Conservation (phyloP, 1,140 invertebrate genomes). For the Chlorops oryzae region DNA sequence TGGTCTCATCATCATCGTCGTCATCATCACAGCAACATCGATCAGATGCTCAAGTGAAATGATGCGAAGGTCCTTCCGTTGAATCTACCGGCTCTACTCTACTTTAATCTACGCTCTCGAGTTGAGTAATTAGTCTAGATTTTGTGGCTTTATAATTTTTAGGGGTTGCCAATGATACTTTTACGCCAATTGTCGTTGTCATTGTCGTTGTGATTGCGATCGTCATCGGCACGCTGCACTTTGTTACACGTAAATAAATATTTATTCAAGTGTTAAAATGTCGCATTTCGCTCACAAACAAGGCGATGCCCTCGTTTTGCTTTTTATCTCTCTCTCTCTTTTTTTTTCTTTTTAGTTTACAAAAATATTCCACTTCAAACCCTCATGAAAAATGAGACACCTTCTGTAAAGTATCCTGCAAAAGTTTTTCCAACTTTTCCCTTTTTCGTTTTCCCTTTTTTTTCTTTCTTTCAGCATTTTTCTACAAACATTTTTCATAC, state of each 20-base stretch:
- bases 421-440: conserved; percentile 4
- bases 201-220: too few species aligned
- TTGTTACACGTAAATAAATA: too few species aligned
- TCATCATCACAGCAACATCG: not conserved
- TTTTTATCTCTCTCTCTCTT: conserved; percentile 14
- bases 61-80: conserved; percentile 30
- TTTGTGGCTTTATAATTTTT: conserved; percentile 44
- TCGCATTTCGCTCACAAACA: conserved; percentile 20
- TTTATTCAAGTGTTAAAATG: conserved; percentile 48
- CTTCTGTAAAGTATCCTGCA: conserved; percentile 28
- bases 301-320: not conserved
- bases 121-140: conserved; percentile 45
- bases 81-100: conserved; percentile 5
- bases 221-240: too few species aligned
- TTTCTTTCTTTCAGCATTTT: conserved; percentile 17
- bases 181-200: too few species aligned
- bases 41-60: conserved; percentile 45
- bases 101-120: too few species aligned
- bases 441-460: conserved; percentile 4
- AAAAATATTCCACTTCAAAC: conserved; percentile 39
- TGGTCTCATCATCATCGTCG: not conserved
- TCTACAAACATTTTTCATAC: conserved; percentile 44
- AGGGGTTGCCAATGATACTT: too few species aligned
- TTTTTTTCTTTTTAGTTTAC: conserved; percentile 22
- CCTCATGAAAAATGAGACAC: conserved; percentile 44